Evolutionary conservation across 1,140 invertebrate genomes (phyloP).

Genomic region (Pemphigus obesinymphae): DNA sequence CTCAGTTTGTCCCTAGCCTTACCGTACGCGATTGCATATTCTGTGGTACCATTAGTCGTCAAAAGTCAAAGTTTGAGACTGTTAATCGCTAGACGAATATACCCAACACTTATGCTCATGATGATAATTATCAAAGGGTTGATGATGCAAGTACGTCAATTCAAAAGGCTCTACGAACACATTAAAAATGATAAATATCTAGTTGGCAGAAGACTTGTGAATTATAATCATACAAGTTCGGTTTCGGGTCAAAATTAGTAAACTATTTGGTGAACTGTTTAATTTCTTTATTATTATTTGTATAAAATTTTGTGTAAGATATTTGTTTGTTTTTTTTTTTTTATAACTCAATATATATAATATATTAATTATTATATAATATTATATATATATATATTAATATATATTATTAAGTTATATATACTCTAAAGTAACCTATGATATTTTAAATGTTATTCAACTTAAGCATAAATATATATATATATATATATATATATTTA

Average conservation of each 20-base stretch:
- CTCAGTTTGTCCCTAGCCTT: slow-evolving; percentile 72
- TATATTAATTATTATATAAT: slow-evolving; percentile 33
- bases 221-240: slow-evolving; percentile 66
- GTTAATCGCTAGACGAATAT: slow-evolving; percentile 78
- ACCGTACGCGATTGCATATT: slow-evolving; percentile 83
- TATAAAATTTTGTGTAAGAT: slow-evolving; percentile 31
- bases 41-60: slow-evolving; percentile 74
- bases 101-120: slow-evolving; percentile 79
- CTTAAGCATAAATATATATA: slow-evolving; percentile 2
- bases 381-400: not conserved
- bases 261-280: slow-evolving; percentile 36
- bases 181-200: slow-evolving; percentile 99
- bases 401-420: not conserved
- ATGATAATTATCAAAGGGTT: slow-evolving; percentile 42
- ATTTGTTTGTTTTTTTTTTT: slow-evolving; percentile 10
- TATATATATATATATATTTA: slow-evolving; percentile 9
- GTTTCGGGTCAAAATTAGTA: slow-evolving; percentile 12
- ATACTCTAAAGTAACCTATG: slow-evolving; percentile 10
- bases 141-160: slow-evolving; percentile 65
- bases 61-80: slow-evolving; percentile 67
- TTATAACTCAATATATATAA: slow-evolving; percentile 22
- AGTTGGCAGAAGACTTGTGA: slow-evolving; percentile 88
- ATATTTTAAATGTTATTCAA: slow-evolving; percentile 12
- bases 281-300: slow-evolving; percentile 34
- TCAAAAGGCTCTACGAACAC: slow-evolving; percentile 91